Evolutionary conservation across 2,113 vertebrate species (phyloP).

Genomic region (Chaetodon trifascialis): DNA sequence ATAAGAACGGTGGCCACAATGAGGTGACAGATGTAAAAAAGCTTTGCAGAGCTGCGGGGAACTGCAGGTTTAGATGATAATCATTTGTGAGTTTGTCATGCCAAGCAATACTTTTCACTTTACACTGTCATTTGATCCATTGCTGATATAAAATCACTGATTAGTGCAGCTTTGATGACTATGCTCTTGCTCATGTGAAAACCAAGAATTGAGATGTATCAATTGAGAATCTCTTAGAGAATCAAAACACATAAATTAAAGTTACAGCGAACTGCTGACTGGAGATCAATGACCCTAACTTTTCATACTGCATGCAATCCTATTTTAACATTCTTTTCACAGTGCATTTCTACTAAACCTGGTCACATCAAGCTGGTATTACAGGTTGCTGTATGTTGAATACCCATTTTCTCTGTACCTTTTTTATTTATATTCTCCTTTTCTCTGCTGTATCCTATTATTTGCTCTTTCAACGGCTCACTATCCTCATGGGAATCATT

Average conservation of each 20-base stretch:
- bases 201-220: not conserved
- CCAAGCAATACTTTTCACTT: no score
- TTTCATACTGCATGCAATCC: not conserved
- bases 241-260: not conserved
- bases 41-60: no score
- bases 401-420: not conserved
- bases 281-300: not conserved
- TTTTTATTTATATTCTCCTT: conserved; percentile 22
- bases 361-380: not conserved
- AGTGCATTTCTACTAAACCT: not conserved
- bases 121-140: not conserved
- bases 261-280: not conserved
- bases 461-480: conserved; percentile 24
- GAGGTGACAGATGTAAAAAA: no score
- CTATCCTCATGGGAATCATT: conserved; percentile 48
- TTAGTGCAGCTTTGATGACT: not conserved
- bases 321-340: not conserved
- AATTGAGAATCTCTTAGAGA: not conserved
- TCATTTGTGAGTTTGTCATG: no score
- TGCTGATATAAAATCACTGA: not conserved
- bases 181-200: not conserved
- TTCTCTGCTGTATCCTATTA: conserved; percentile 32
- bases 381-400: not conserved
- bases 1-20: no score
- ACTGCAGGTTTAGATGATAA: no score